A percentile compares a stretch with the other conserved stretches of the same genome.
phyloP scores from a whole-genome alignment of 2,888 invertebrate species.

The Papilio elwesi region DNA sequence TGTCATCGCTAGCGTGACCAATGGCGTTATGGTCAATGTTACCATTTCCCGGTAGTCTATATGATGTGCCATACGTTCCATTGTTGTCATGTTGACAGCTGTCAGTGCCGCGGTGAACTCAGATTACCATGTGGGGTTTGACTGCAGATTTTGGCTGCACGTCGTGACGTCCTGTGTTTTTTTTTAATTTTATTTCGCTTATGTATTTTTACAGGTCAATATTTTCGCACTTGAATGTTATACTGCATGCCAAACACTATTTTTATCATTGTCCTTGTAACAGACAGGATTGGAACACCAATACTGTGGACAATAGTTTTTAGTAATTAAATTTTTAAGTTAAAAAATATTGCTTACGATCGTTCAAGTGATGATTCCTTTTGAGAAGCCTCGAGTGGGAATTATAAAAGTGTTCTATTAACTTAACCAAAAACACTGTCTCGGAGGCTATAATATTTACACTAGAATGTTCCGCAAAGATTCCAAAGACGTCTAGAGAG shows the following conservation, averaged over 20 bases:
- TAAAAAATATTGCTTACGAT: too few relatives aligned
- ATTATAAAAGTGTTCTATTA: too few relatives aligned
- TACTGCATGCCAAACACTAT: not conserved
- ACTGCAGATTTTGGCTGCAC: conserved; percentile 81
- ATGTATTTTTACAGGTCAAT: conserved; percentile 41
- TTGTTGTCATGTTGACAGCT: conserved; percentile 40
- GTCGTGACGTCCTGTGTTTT: conserved; percentile 81
- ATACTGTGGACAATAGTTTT: too few relatives aligned
- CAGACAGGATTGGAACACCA: too few relatives aligned
- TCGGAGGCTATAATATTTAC: too few relatives aligned
- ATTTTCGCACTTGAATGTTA: conserved; percentile 28
- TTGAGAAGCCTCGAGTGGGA: too few relatives aligned
- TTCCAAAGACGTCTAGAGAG: too few relatives aligned
- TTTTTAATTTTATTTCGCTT: conserved; percentile 55
- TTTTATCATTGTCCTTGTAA: too few relatives aligned
- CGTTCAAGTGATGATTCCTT: too few relatives aligned
- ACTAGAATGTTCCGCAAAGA: too few relatives aligned
- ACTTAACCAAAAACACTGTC: too few relatives aligned
- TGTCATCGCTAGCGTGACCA: conserved; percentile 37
- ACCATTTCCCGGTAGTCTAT: not conserved
- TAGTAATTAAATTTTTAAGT: too few relatives aligned
- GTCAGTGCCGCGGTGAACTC: conserved; percentile 79
- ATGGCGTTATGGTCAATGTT: conserved; percentile 16
- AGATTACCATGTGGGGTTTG: conserved; percentile 95
- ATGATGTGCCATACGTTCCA: conserved; percentile 47